These are phyloP conservation scores for Zaprionus taronus DNA, from an alignment of 1,140 invertebrate species.

Conservation along the genomic window DNA sequence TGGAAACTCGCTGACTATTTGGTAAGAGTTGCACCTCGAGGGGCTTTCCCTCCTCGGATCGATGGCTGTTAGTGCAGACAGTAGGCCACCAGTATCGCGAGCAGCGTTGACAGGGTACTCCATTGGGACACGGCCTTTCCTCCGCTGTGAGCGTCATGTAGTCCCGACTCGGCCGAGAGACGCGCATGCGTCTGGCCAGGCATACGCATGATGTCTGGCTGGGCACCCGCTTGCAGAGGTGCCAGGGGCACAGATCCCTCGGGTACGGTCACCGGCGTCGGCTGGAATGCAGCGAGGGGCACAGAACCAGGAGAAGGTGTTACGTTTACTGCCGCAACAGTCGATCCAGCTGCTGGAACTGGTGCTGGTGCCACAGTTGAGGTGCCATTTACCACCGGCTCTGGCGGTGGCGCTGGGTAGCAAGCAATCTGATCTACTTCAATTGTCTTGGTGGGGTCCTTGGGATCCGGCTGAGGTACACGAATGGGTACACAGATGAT, in stretches of 20 bases:
- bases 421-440: conserved; percentile 79
- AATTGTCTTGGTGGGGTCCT: conserved; percentile 74
- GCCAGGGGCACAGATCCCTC: conserved; percentile 85
- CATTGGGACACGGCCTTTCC: conserved; percentile 25
- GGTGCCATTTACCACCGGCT: conserved; percentile 42
- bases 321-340: background rate
- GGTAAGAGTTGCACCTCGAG: background rate
- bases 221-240: conserved; percentile 78
- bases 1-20: conserved; percentile 25
- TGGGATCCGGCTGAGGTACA: conserved; percentile 75
- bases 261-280: conserved; percentile 60
- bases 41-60: background rate
- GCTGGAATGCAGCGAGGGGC: conserved; percentile 73
- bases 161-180: conserved; percentile 59
- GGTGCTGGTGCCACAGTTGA: conserved; percentile 23
- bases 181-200: conserved; percentile 68
- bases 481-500: conserved; percentile 75
- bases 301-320: conserved; percentile 18
- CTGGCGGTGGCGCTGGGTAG: conserved; percentile 77
- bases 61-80: conserved; percentile 54
- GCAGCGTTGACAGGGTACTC: conserved; percentile 49
- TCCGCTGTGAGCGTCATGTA: conserved; percentile 60
- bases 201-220: conserved; percentile 83
- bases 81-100: conserved; percentile 62
- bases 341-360: background rate